Percentiles rank a stretch among this genome's conserved stretches.
phyloP scores from a whole-genome alignment of 2,797 vertebrate genomes.

The Acanthopagrus latus region DNA sequence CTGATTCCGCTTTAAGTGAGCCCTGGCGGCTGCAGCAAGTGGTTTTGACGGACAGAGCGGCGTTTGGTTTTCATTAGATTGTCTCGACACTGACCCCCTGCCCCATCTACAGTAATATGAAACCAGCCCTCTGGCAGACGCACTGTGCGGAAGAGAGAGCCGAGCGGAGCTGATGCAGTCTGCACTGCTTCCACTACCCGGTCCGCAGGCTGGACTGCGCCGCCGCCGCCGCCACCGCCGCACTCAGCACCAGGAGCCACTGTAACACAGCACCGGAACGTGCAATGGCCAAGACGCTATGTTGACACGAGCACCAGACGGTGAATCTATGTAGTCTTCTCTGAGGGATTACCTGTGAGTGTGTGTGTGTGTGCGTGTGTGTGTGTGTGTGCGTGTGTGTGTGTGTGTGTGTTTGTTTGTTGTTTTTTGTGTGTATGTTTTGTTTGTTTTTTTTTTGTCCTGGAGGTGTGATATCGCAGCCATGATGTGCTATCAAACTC shows the following conservation, averaged over 20 bases:
- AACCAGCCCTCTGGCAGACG: conserved; percentile 77
- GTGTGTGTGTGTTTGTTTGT: too few species aligned
- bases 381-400: too few species aligned
- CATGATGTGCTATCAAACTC: conserved; percentile 75
- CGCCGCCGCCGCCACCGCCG: too few species aligned
- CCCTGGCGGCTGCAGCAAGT: conserved; percentile 40
- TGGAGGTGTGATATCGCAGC: conserved; percentile 73
- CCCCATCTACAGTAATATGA: conserved; percentile 83
- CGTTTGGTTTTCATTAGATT: conserved; percentile 80
- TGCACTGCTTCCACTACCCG: conserved; percentile 55
- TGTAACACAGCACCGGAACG: conserved; percentile 3
- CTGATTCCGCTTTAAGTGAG: conserved; percentile 40
- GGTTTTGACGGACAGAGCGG: conserved; percentile 56
- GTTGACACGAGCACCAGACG: conserved; percentile 59
- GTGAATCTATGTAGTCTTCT: conserved; percentile 55
- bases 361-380: too few species aligned
- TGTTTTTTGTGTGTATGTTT: too few species aligned
- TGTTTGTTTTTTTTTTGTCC: background rate
- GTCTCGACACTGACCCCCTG: conserved; percentile 82
- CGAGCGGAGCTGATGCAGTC: conserved; percentile 70
- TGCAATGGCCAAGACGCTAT: conserved; percentile 68
- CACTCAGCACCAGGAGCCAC: conserved; percentile 28
- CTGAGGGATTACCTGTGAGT: conserved; percentile 49
- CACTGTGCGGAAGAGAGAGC: conserved; percentile 67
- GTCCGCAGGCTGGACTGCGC: conserved; percentile 63